A percentile compares a stretch with the other conserved stretches of the same genome.
Evolutionary conservation across 2,797 vertebrate genomes (phyloP).

Genomic region (Centropyge bicolor): DNA sequence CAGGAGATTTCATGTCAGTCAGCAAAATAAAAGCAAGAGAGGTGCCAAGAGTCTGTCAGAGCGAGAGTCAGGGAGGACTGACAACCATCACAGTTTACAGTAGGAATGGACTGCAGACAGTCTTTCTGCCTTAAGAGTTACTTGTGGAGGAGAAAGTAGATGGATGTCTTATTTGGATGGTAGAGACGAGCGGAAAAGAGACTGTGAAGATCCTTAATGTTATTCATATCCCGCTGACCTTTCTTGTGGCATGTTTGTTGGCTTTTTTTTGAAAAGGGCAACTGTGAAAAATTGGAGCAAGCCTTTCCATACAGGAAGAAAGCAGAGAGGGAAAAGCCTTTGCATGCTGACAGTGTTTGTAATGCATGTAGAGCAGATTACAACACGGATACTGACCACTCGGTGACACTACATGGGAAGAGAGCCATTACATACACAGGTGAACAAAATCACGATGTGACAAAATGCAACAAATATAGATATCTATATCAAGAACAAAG

Average conservation of each 20-base stretch:
- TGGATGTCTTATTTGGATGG: slow-evolving; percentile 36
- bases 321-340: slow-evolving; percentile 20
- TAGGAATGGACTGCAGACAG: slow-evolving; percentile 20
- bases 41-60: slow-evolving; percentile 42
- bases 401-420: neutral
- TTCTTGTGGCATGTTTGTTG: slow-evolving; percentile 70
- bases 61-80: slow-evolving; percentile 8
- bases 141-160: slow-evolving; percentile 24
- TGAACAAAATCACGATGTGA: slow-evolving; percentile 1
- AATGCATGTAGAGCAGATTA: slow-evolving; percentile 33
- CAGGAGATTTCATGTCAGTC: slow-evolving; percentile 68
- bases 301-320: slow-evolving; percentile 36
- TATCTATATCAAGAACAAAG: neutral
- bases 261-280: slow-evolving; percentile 81
- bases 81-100: slow-evolving; percentile 12
- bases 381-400: slow-evolving; percentile 28
- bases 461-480: neutral
- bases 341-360: slow-evolving; percentile 33
- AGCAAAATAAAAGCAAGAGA: slow-evolving; percentile 67
- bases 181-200: slow-evolving; percentile 31
- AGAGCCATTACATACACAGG: neutral
- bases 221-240: slow-evolving; percentile 77
- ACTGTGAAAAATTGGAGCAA: slow-evolving; percentile 55
- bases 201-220: slow-evolving; percentile 61
- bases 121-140: slow-evolving; percentile 23